Evolutionary conservation across 2,888 invertebrate species (phyloP), one percentile per base, ranked within the genome.

Genomic region (Dryococelus australis): DNA sequence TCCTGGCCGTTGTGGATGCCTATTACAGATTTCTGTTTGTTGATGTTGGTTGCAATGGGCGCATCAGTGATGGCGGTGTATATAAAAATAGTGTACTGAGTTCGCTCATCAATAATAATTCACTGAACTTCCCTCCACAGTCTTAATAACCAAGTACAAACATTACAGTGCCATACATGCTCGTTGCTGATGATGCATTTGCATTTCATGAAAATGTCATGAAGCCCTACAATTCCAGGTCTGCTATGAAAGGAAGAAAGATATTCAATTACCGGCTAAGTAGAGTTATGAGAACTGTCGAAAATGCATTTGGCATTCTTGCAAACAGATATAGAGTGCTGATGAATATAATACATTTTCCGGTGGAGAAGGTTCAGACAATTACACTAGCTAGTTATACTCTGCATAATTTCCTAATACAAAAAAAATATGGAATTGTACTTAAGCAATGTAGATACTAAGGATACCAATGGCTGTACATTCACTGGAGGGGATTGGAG

Each of bases 341-440:
- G 20, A 16, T 65, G 20, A 65, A 8, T 6, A 65, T 12, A 65
- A 65, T 65, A 65, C 8, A 65, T 65, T 16, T 65, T 65, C 65
- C 65, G 6, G 65, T 65, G 24, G 65, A 65, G 5, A 65, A 65
- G 16, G 65, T 65, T 5, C 65, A 65, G 24, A 65, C 4, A 12
- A 65, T 65, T 65, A 65, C 65, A 65, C 20, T 65, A 65, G 65
- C n/a, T n/a, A n/a, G n/a, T n/a, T n/a, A n/a, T n/a, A n/a, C 65
- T 65, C 65, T 65, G 13, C 65, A 20, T 24, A 65, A 65, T 65
- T 65, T 65, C 65, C 24, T 65, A 65, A 65, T 65, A 12, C 16
- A n/a, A 65, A 65, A 16, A 65, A 65, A 65, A 65, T 24, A 65
- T 24, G 65, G 65, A 16, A 65, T 16, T 6, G 16, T 65, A 65